Evolutionary conservation across 2,888 invertebrate species (phyloP).

Genomic region (Scelioninae gen. 1): DNA sequence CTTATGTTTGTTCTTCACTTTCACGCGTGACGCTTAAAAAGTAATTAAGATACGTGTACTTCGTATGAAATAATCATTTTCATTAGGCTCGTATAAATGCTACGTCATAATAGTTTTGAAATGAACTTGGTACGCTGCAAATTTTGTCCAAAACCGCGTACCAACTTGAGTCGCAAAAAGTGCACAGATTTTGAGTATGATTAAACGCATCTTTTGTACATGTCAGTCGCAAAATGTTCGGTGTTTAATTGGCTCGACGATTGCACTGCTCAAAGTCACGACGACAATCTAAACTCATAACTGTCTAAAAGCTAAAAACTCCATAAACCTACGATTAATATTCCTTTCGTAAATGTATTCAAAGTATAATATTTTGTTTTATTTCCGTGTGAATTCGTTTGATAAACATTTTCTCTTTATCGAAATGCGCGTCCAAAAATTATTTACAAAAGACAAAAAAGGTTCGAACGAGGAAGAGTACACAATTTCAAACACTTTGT

Average conservation of each 20-base stretch:
- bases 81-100: constrained; percentile 54
- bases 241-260: constrained; percentile 76
- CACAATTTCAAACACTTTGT: constrained; percentile 4
- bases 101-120: constrained; percentile 30
- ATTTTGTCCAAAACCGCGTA: neutral
- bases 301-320: constrained; percentile 64
- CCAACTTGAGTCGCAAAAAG: constrained; percentile 5
- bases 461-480: constrained; percentile 6
- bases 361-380: constrained; percentile 79
- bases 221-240: constrained; percentile 74
- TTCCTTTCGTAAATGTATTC: constrained; percentile 74
- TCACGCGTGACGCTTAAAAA: constrained; percentile 44
- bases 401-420: constrained; percentile 66
- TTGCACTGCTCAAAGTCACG: constrained; percentile 83
- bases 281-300: constrained; percentile 77
- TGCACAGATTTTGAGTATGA: constrained; percentile 27
- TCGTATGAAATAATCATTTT: constrained; percentile 36
- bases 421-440: constrained; percentile 43
- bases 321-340: constrained; percentile 49
- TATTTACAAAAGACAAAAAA: constrained; percentile 50
- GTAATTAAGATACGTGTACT: constrained; percentile 46
- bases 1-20: constrained; percentile 33
- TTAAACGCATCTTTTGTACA: constrained; percentile 78
- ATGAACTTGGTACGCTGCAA: neutral
- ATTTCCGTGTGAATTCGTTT: constrained; percentile 73